These are phyloP conservation scores for Ascidia mentula DNA, from an alignment of 23 tunicate species.

Conservation along the genomic window DNA sequence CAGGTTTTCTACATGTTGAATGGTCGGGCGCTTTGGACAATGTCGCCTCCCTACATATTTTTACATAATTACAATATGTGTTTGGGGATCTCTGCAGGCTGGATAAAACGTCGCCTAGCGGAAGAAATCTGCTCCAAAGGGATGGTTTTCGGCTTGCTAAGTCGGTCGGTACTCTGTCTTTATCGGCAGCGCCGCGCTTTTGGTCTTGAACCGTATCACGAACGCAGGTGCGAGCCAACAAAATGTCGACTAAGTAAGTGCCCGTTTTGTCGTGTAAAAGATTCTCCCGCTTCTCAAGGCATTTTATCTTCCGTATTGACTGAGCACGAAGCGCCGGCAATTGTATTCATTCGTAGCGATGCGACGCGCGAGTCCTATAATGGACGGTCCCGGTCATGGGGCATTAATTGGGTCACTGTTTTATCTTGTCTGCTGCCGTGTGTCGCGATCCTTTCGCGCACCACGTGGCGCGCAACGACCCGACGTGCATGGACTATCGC, in stretches of 20 bases:
- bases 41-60: no score
- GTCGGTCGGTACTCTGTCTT: background rate
- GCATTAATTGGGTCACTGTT: background rate
- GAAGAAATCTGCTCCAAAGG: no score
- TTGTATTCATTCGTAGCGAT: constrained; percentile 7
- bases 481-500: no score
- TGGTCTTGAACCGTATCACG: background rate
- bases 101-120: no score
- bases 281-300: background rate
- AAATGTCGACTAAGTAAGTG: background rate
- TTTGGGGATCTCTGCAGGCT: no score
- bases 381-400: constrained; percentile 1
- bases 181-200: background rate
- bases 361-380: background rate
- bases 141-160: no score
- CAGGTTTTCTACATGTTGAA: no score
- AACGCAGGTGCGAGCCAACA: constrained; percentile 1
- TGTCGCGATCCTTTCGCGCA: background rate
- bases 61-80: no score
- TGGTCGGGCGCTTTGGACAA: no score
- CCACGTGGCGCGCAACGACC: no score
- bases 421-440: background rate
- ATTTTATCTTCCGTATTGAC: constrained; percentile 6
- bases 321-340: background rate
- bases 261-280: background rate